Evolutionary conservation across 2,113 vertebrate genomes (phyloP).

Genomic region (Proterorhinus semilunaris): DNA sequence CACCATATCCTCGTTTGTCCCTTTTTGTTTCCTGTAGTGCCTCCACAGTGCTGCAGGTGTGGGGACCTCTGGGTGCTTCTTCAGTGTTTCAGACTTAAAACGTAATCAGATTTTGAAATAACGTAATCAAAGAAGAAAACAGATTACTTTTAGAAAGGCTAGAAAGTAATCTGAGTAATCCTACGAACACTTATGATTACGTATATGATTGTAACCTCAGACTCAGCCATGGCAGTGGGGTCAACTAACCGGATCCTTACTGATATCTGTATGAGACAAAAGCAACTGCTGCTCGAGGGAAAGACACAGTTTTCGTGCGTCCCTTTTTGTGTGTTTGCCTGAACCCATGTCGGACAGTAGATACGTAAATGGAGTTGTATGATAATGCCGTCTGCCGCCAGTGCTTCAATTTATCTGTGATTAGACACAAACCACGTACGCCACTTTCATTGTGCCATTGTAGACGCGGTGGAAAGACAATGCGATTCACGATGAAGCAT

Average conservation of each 20-base stretch:
- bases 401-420: constrained; percentile 62
- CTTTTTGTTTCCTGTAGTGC: no score
- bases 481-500: constrained; percentile 38
- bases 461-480: constrained; percentile 24
- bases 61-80: no score
- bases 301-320: constrained; percentile 41
- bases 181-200: no score
- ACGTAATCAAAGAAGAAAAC: no score
- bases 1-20: no score
- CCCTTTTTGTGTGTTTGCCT: constrained; percentile 15
- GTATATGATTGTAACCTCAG: constrained; percentile 40
- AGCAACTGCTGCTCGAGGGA: constrained; percentile 35
- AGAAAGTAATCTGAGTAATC: no score
- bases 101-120: no score
- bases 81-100: no score
- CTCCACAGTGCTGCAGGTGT: no score
- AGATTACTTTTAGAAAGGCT: no score
- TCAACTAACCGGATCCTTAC: constrained; percentile 43
- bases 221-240: constrained; percentile 35
- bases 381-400: constrained; percentile 56
- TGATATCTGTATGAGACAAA: constrained; percentile 40
- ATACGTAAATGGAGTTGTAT: constrained; percentile 57
- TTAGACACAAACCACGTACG: constrained; percentile 52
- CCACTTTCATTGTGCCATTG: constrained; percentile 44
- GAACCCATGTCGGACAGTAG: constrained; percentile 45